Conservation (phyloP, 1,140 invertebrate species). For the Tribolium madens region DNA sequence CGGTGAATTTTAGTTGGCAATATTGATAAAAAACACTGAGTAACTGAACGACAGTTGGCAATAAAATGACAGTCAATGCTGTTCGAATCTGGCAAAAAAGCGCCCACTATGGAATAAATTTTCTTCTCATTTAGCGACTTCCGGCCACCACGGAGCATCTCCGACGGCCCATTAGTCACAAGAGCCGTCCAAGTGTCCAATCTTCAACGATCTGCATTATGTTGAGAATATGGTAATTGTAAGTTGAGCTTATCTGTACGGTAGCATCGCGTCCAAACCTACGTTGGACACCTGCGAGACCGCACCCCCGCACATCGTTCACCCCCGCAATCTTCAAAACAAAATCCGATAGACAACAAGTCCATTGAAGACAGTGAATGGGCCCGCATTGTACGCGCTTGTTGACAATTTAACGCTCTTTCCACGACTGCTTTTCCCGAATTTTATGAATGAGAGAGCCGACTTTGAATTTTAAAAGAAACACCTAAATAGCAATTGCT, state of each 20-base stretch:
- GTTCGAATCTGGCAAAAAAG: too few species aligned
- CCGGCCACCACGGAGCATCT: slow-evolving; percentile 42
- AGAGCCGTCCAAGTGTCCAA: slow-evolving; percentile 17
- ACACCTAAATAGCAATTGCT: too few species aligned
- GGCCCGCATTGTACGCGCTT: slow-evolving; percentile 2
- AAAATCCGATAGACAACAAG: slow-evolving; percentile 26
- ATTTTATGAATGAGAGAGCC: slow-evolving; percentile 17
- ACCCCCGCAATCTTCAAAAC: slow-evolving; percentile 7
- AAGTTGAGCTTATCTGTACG: slow-evolving; percentile 43
- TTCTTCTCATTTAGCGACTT: slow-evolving; percentile 25
- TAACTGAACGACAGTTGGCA: too few species aligned
- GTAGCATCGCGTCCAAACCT: slow-evolving; percentile 38
- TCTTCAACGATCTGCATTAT: slow-evolving; percentile 41
- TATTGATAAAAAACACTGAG: too few species aligned
- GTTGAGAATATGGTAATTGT: slow-evolving; percentile 47
- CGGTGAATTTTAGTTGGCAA: too few species aligned
- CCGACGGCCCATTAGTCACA: not conserved
- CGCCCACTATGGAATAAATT: not conserved
- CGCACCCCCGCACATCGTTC: slow-evolving; percentile 12
- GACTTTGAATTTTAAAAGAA: not conserved
- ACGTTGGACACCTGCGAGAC: slow-evolving; percentile 13
- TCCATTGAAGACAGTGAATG: slow-evolving; percentile 23
- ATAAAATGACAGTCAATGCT: too few species aligned
- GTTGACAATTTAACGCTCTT: slow-evolving; percentile 30
- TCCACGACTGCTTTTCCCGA: slow-evolving; percentile 15